A percentile compares a stretch with the other conserved stretches of the same genome.
Conservation (phyloP, 2,888 invertebrate species). For the Platycheirus rosarum region DNA sequence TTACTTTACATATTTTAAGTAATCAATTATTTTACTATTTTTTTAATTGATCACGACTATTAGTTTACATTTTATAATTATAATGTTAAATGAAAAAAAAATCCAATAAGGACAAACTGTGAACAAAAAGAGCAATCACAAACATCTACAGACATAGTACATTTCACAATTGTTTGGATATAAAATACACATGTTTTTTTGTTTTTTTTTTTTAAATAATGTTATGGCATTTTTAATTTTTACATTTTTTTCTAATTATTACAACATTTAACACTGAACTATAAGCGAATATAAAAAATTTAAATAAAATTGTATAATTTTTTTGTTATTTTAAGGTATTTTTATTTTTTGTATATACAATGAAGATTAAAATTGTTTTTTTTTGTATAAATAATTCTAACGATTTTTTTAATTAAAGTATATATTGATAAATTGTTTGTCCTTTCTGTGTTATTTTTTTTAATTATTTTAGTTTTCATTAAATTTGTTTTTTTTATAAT, state of each 20-base stretch:
- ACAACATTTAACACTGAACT: slow-evolving; percentile 75
- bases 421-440: slow-evolving; percentile 56
- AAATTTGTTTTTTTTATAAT: slow-evolving; percentile 40
- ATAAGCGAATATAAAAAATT: slow-evolving; percentile 75
- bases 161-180: slow-evolving; percentile 67
- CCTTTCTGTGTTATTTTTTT: slow-evolving; percentile 30
- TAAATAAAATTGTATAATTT: slow-evolving; percentile 75
- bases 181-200: slow-evolving; percentile 65
- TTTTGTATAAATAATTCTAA: slow-evolving; percentile 46
- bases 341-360: slow-evolving; percentile 63
- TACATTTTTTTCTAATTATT: slow-evolving; percentile 55
- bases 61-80: slow-evolving; percentile 18
- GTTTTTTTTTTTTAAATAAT: slow-evolving; percentile 46
- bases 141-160: slow-evolving; percentile 65
- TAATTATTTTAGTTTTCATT: slow-evolving; percentile 47
- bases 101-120: neutral
- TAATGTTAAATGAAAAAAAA: slow-evolving; percentile 3
- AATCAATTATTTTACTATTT: slow-evolving; percentile 43
- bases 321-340: slow-evolving; percentile 63
- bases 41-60: slow-evolving; percentile 54
- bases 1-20: slow-evolving; percentile 8
- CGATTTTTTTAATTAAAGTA: slow-evolving; percentile 19
- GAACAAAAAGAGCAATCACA: slow-evolving; percentile 40
- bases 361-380: slow-evolving; percentile 58
- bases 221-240: slow-evolving; percentile 32